Percentiles rank a stretch among this genome's conserved stretches.
phyloP scores from a whole-genome alignment of 2,888 invertebrate genomes.

The Chorisops tibialis region DNA sequence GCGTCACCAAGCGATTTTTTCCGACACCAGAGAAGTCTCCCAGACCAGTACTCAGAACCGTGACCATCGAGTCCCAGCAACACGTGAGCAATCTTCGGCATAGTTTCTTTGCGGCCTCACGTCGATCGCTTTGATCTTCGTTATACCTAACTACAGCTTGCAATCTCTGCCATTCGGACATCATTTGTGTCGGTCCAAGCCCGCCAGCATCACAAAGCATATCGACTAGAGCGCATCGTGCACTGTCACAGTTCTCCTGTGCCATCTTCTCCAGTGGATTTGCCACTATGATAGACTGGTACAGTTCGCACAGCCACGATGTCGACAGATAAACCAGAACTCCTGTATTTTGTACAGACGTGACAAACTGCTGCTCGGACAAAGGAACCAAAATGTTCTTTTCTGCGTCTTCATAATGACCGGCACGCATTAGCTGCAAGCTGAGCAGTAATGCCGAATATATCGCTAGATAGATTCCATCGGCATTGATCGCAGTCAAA shows the following conservation, averaged over 20 bases:
- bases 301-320: conserved; percentile 89
- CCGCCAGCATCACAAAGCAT: conserved; percentile 74
- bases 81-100: conserved; percentile 77
- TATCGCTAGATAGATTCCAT: conserved; percentile 89
- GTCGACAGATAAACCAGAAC: conserved; percentile 90
- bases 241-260: conserved; percentile 44
- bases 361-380: conserved; percentile 85
- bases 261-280: conserved; percentile 47
- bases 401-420: conserved; percentile 65
- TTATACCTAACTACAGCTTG: conserved; percentile 70
- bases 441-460: conserved; percentile 81
- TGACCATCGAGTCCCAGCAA: conserved; percentile 89
- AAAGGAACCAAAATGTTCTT: conserved; percentile 56
- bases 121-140: conserved; percentile 65
- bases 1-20: conserved; percentile 59
- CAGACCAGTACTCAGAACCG: conserved; percentile 77
- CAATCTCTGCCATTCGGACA: conserved; percentile 82
- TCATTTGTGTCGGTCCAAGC: conserved; percentile 74
- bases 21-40: conserved; percentile 55
- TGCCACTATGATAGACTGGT: conserved; percentile 76
- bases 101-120: conserved; percentile 75
- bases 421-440: conserved; percentile 70
- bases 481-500: conserved; percentile 79
- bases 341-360: conserved; percentile 88
- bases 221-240: conserved; percentile 49